Conservation (phyloP, 37 sponge, comb jelly and placozoan genomes). For the Mnemiopsis leidyi region DNA sequence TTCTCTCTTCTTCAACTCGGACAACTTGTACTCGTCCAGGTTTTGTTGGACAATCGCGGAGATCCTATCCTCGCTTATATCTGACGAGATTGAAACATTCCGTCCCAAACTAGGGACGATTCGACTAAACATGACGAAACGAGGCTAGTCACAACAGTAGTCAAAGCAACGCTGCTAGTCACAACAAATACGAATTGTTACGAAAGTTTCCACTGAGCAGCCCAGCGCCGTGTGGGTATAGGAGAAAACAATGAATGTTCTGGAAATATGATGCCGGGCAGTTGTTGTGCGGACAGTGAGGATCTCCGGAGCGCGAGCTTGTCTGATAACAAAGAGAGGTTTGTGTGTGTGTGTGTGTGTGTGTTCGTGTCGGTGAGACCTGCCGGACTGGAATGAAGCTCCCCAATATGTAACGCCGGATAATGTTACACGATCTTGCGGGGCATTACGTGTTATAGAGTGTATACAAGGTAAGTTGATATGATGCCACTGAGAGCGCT, state of each 20-base stretch:
- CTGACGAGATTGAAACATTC: background rate
- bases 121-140: background rate
- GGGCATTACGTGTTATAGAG: no score
- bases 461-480: no score
- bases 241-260: background rate
- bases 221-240: no score
- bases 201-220: background rate
- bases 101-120: background rate
- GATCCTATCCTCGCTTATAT: background rate
- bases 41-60: background rate
- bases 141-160: no score
- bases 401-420: background rate
- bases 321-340: background rate
- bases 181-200: no score
- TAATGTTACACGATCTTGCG: background rate
- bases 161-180: no score
- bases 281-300: background rate
- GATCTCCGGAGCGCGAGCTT: background rate
- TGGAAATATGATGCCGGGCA: background rate
- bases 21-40: constrained; percentile 17
- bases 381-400: background rate
- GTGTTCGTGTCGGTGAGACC: background rate
- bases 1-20: constrained; percentile 41
- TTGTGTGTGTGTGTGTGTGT: background rate
- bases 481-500: background rate